Evolutionary conservation across 2,888 invertebrate species (phyloP).

Genomic region (Meta bourneti): DNA sequence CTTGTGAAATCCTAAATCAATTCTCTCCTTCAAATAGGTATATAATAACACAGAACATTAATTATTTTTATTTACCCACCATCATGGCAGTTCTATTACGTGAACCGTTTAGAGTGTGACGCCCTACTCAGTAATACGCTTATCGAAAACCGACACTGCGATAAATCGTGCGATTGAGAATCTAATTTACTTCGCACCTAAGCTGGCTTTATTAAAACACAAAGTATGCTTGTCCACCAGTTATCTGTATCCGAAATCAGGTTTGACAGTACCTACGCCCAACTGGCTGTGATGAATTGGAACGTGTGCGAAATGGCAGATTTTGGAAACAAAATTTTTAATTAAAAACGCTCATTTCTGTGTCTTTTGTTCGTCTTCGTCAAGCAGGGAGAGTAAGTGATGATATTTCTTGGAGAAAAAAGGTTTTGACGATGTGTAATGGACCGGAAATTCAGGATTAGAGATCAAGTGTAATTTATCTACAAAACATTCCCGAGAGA

Average conservation of each 20-base stretch:
- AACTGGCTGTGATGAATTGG: not conserved
- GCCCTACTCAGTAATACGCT: constrained; percentile 43
- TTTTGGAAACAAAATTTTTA: not conserved
- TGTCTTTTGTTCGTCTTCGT: no score
- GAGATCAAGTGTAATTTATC: no score
- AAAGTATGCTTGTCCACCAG: constrained; percentile 44
- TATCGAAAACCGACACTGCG: constrained; percentile 63
- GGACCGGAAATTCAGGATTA: no score
- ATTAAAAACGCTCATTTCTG: constrained; percentile 2
- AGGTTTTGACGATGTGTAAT: no score
- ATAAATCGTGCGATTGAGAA: constrained; percentile 56
- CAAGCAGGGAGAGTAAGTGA: no score
- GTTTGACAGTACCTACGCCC: constrained; percentile 47
- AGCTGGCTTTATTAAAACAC: constrained; percentile 60
- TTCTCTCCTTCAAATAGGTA: constrained; percentile 39
- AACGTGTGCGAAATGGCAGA: constrained; percentile 19
- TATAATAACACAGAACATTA: constrained; percentile 51
- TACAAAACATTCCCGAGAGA: no score
- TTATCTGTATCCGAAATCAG: constrained; percentile 53
- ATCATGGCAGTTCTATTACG: constrained; percentile 58
- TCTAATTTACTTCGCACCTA: constrained; percentile 64
- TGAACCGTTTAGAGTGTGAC: constrained; percentile 14
- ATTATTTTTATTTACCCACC: constrained; percentile 63
- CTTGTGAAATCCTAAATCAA: constrained; percentile 55
- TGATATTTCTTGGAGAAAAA: no score